Evolutionary conservation across 2,797 vertebrate genomes (phyloP).

Genomic region (Oryzias dopingdopingensis): DNA sequence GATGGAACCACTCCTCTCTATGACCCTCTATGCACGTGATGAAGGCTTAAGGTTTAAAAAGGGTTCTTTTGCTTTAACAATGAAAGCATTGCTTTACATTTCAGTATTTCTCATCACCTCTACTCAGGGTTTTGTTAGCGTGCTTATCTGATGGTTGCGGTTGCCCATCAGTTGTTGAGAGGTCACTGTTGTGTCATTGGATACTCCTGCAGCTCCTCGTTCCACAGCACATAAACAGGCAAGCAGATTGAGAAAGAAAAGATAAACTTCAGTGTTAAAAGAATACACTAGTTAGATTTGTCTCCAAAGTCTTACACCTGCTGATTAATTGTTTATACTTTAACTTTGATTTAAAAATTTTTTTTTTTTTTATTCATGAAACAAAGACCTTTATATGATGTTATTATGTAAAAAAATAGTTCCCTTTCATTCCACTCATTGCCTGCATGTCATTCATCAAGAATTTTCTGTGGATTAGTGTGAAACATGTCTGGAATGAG

Average conservation of each 20-base stretch:
- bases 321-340: too few relatives aligned
- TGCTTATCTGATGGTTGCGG: slow-evolving; percentile 33
- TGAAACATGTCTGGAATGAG: slow-evolving; percentile 3
- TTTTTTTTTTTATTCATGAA: too few relatives aligned
- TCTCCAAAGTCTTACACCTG: too few relatives aligned
- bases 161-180: neutral
- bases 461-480: neutral
- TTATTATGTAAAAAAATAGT: too few relatives aligned
- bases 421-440: too few relatives aligned
- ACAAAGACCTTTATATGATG: too few relatives aligned
- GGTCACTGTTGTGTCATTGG: slow-evolving; percentile 51
- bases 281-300: neutral
- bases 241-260: too few relatives aligned
- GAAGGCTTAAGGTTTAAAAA: too few relatives aligned
- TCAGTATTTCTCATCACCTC: neutral
- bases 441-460: neutral
- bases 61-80: too few relatives aligned
- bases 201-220: slow-evolving; percentile 38
- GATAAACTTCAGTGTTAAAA: neutral
- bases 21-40: too few relatives aligned
- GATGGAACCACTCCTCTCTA: too few relatives aligned
- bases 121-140: slow-evolving; percentile 17
- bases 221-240: slow-evolving; percentile 8
- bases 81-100: slow-evolving; percentile 1
- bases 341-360: too few relatives aligned